These are phyloP conservation scores for Aradophagus sp. DNA, from an alignment of 1,140 invertebrate species.

Conservation along the genomic window DNA sequence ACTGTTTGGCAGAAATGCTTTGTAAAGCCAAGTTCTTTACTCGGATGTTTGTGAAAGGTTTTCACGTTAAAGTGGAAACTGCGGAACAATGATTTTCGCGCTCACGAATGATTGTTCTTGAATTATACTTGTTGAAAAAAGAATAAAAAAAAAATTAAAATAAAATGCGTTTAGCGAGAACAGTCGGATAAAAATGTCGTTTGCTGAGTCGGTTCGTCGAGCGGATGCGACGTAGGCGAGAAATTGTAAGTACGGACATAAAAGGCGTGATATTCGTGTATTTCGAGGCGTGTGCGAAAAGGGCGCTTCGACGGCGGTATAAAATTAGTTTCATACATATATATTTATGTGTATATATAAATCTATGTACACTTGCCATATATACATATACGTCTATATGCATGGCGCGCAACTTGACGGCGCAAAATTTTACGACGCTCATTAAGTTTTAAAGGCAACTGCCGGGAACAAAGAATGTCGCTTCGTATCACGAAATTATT, in stretches of 20 bases:
- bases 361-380: too few relatives aligned
- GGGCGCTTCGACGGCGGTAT: constrained; percentile 30
- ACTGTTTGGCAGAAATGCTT: too few relatives aligned
- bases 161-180: constrained; percentile 22
- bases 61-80: too few relatives aligned
- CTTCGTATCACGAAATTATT: constrained; percentile 24
- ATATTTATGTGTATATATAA: too few relatives aligned
- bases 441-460: constrained; percentile 55
- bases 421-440: constrained; percentile 48
- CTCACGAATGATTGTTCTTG: too few relatives aligned
- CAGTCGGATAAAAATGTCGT: constrained; percentile 28
- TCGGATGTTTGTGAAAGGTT: too few relatives aligned
- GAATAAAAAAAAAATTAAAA: too few relatives aligned
- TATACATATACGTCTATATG: too few relatives aligned
- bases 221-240: constrained; percentile 50
- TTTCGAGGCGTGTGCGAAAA: constrained; percentile 33
- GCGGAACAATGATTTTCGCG: too few relatives aligned
- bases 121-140: too few relatives aligned
- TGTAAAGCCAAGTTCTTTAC: too few relatives aligned
- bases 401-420: constrained; percentile 26
- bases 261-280: constrained; percentile 49
- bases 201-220: constrained; percentile 37
- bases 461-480: constrained; percentile 41
- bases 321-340: constrained; percentile 37
- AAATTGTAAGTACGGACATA: constrained; percentile 48